phyloP scores from a whole-genome alignment of 1,140 invertebrate species.

The Bathynomus jamesi region DNA sequence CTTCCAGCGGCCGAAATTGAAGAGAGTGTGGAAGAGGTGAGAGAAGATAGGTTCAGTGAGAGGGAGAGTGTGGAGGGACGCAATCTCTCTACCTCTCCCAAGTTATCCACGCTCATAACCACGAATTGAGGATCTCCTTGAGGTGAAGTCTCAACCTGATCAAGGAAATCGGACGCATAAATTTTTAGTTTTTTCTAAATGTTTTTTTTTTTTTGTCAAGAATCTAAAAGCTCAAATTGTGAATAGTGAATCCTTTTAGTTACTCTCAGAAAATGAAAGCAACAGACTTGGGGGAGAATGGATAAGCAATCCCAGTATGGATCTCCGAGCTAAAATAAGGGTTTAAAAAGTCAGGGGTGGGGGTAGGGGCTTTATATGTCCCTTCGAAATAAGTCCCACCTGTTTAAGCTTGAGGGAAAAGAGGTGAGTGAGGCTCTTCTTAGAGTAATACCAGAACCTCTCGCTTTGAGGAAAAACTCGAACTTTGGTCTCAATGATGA shows the following conservation, averaged over 20 bases:
- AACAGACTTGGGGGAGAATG: too few relatives aligned
- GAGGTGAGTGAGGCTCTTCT: slow-evolving; percentile 71
- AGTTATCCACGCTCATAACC: slow-evolving; percentile 70
- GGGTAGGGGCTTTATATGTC: too few relatives aligned
- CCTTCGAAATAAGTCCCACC: too few relatives aligned
- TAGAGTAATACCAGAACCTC: slow-evolving; percentile 81
- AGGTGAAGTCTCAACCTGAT: not conserved
- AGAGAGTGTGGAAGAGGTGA: slow-evolving; percentile 53
- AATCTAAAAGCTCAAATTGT: too few relatives aligned
- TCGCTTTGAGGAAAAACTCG: slow-evolving; percentile 76
- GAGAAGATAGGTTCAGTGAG: slow-evolving; percentile 28
- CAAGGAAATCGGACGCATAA: too few relatives aligned
- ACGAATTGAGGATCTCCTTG: slow-evolving; percentile 57
- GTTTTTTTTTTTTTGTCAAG: too few relatives aligned
- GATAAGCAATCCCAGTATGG: too few relatives aligned
- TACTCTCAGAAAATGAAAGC: too few relatives aligned
- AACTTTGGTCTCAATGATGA: slow-evolving; percentile 87
- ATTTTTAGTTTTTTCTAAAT: too few relatives aligned
- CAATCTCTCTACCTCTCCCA: slow-evolving; percentile 66
- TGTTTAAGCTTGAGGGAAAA: slow-evolving; percentile 84
- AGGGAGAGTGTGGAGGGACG: slow-evolving; percentile 28
- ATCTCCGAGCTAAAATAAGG: too few relatives aligned
- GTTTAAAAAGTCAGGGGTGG: too few relatives aligned
- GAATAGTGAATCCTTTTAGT: too few relatives aligned
- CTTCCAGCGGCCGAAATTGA: slow-evolving; percentile 60